These are phyloP conservation scores for Pseudococcus jackbeardsleyi DNA, from an alignment of 2,888 invertebrate genomes.

Conservation along the genomic window DNA sequence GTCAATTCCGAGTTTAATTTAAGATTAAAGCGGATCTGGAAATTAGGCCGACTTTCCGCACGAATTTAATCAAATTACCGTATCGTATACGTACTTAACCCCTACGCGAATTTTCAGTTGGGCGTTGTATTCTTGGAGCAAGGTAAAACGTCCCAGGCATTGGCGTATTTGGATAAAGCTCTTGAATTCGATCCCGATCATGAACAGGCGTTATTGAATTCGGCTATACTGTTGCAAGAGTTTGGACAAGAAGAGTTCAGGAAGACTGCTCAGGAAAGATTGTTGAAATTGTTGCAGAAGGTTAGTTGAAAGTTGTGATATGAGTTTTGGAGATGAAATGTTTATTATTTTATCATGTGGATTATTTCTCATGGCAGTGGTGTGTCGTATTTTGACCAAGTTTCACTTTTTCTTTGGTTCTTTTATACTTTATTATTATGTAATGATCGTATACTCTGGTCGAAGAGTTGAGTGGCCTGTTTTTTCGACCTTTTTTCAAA, in stretches of 20 bases:
- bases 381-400: too few relatives aligned
- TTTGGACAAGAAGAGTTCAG: constrained; percentile 84
- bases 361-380: too few relatives aligned
- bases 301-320: constrained; percentile 65
- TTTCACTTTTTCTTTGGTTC: too few relatives aligned
- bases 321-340: not conserved
- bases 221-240: constrained; percentile 94
- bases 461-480: too few relatives aligned
- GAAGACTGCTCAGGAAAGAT: constrained; percentile 83
- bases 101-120: constrained; percentile 74
- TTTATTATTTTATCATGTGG: not conserved
- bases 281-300: constrained; percentile 84
- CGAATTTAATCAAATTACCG: not conserved
- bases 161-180: constrained; percentile 93
- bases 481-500: too few relatives aligned
- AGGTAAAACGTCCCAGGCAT: constrained; percentile 90
- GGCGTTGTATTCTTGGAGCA: constrained; percentile 95
- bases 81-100: not conserved
- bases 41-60: constrained; percentile 9
- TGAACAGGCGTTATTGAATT: constrained; percentile 93
- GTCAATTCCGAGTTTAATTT: constrained; percentile 69
- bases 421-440: too few relatives aligned
- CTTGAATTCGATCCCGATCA: constrained; percentile 93
- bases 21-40: not conserved
- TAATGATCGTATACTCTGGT: too few relatives aligned